Percentiles rank a stretch among this genome's conserved stretches.
Conservation (phyloP, 2,888 invertebrate species). For the Vesta saturnalis region DNA sequence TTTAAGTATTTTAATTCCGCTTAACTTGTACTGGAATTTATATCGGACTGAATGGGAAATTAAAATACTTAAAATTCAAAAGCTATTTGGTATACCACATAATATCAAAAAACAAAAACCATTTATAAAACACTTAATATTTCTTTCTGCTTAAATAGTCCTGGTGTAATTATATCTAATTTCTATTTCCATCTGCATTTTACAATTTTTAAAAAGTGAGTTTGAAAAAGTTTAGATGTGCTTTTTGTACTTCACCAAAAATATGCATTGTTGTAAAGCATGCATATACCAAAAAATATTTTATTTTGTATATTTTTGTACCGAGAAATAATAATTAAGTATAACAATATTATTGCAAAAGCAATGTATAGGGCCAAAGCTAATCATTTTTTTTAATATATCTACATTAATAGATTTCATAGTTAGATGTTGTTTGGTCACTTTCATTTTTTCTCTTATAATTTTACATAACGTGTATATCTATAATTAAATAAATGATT, state of each 20-base stretch:
- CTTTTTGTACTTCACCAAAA: constrained; percentile 17
- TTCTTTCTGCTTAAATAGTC: constrained; percentile 23
- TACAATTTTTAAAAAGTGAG: constrained; percentile 18
- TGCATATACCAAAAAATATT: constrained; percentile 6
- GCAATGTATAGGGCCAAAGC: constrained; percentile 26
- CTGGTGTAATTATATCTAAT: constrained; percentile 25
- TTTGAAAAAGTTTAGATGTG: constrained; percentile 14
- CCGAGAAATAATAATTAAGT: not conserved
- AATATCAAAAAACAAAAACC: constrained; percentile 29
- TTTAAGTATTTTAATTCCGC: constrained; percentile 23
- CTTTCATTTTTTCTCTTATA: constrained; percentile 4
- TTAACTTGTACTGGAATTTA: constrained; percentile 15
- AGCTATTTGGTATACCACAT: constrained; percentile 28
- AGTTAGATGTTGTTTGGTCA: not conserved
- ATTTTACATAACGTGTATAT: not conserved
- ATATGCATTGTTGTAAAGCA: not conserved
- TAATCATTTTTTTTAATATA: constrained; percentile 9
- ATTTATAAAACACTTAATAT: constrained; percentile 30
- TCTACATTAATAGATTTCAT: not conserved
- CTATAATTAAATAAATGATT: not conserved
- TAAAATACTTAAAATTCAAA: constrained; percentile 24
- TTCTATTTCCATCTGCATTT: constrained; percentile 14
- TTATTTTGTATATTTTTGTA: constrained; percentile 8
- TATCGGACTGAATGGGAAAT: constrained; percentile 20
- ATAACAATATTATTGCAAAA: constrained; percentile 18